Conservation (phyloP, 2,888 invertebrate genomes). For the Cecidostiba fungosa region DNA sequence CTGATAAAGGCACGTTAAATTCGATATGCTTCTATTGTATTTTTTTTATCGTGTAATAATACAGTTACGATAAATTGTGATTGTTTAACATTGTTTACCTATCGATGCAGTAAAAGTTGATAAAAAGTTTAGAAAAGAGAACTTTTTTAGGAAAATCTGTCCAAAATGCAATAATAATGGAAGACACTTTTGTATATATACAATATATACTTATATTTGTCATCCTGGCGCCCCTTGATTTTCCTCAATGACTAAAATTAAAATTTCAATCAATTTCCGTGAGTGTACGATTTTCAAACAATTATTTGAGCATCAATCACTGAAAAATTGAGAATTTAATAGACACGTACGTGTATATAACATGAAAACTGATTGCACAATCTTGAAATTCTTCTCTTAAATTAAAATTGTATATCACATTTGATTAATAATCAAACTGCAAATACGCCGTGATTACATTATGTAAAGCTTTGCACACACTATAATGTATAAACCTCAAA, state of each 20-base stretch:
- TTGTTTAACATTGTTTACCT: not conserved
- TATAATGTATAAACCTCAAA: not conserved
- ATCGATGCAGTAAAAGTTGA: not conserved
- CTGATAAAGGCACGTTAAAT: not conserved
- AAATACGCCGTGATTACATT: too few species aligned
- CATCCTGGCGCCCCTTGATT: too few species aligned
- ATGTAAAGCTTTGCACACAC: not conserved
- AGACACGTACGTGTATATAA: not conserved
- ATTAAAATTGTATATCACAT: not conserved
- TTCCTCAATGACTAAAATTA: not conserved
- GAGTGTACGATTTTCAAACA: not conserved
- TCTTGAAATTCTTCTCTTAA: not conserved
- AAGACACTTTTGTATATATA: not conserved
- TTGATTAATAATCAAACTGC: too few species aligned
- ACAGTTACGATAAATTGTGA: not conserved
- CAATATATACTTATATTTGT: too few species aligned
- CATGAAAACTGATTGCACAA: not conserved
- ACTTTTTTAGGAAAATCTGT: not conserved
- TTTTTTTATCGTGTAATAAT: not conserved
- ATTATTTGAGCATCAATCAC: not conserved
- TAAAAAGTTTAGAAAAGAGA: not conserved
- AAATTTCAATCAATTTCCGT: too few species aligned
- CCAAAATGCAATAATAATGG: too few species aligned
- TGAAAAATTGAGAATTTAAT: not conserved
- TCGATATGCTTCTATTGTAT: slow-evolving; percentile 12